phyloP scores from a whole-genome alignment of 2,888 invertebrate species.

The Tanypteryx hageni region DNA sequence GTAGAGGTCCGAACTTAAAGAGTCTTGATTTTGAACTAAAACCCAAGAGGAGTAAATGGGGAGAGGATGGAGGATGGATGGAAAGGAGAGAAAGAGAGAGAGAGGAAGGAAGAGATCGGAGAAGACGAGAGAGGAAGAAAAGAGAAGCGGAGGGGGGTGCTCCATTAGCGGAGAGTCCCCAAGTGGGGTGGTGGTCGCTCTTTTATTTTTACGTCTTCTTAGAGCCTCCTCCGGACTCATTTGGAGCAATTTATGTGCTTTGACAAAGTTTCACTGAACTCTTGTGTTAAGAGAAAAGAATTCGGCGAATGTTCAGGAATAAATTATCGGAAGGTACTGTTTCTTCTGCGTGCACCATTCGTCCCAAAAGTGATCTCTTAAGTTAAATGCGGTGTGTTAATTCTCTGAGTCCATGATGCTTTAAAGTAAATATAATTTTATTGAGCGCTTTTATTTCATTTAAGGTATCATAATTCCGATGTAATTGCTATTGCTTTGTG shows the following conservation, averaged over 20 bases:
- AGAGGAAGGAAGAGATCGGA: neutral
- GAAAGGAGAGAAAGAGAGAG: neutral
- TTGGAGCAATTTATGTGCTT: constrained; percentile 48
- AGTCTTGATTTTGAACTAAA: neutral
- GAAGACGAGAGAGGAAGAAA: neutral
- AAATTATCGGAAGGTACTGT: no score
- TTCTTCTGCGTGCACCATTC: no score
- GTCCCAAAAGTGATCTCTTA: no score
- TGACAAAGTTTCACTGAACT: constrained; percentile 39
- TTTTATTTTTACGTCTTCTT: constrained; percentile 43
- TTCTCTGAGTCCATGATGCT: no score
- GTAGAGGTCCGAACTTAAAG: neutral
- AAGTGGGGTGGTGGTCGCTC: constrained; percentile 40
- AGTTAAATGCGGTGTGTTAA: no score
- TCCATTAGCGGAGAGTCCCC: constrained; percentile 42
- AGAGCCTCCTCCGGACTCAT: constrained; percentile 33
- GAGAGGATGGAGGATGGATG: neutral
- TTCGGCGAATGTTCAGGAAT: neutral
- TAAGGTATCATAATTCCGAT: no score
- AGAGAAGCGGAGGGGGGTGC: neutral
- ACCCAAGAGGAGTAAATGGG: neutral
- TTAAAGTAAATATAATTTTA: no score
- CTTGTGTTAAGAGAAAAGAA: neutral
- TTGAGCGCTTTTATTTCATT: no score
- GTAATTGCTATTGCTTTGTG: no score